These are phyloP conservation scores for Thermophis baileyi DNA, from an alignment of 2,113 vertebrate species.

Conservation along the genomic window DNA sequence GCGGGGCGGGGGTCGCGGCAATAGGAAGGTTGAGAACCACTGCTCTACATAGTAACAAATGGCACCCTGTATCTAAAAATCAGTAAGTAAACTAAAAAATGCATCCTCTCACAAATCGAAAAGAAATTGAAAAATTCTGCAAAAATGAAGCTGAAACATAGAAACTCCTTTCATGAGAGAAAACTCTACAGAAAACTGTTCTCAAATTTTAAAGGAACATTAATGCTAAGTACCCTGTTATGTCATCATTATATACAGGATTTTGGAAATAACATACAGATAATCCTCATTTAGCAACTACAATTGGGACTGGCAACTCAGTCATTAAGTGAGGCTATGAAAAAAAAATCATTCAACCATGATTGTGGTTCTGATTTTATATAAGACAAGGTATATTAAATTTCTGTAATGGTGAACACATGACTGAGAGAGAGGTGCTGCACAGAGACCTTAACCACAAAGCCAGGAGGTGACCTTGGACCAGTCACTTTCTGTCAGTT, in stretches of 20 bases:
- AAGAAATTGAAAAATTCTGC: not conserved
- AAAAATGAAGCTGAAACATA: not conserved
- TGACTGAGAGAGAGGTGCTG: not conserved
- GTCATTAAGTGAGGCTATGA: not conserved
- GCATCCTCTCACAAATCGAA: not conserved
- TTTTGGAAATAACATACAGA: not conserved
- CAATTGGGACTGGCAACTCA: not conserved
- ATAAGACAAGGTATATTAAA: not conserved
- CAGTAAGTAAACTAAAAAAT: not conserved
- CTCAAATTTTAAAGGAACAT: not conserved
- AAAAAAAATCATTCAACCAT: not conserved
- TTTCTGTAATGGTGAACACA: not conserved
- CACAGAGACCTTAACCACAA: no score
- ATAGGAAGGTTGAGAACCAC: no score
- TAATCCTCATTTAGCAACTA: not conserved
- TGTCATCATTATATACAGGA: not conserved
- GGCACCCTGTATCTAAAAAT: not conserved
- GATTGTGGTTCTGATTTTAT: not conserved
- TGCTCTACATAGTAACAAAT: not conserved
- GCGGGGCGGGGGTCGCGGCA: no score
- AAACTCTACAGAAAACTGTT: not conserved
- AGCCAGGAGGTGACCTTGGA: no score
- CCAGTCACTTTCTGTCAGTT: no score
- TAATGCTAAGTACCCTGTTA: not conserved
- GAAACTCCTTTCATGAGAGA: not conserved